Percentiles rank a stretch among this genome's conserved stretches.
Conservation (phyloP, 2,888 invertebrate genomes). For the Lithosia quadra region DNA sequence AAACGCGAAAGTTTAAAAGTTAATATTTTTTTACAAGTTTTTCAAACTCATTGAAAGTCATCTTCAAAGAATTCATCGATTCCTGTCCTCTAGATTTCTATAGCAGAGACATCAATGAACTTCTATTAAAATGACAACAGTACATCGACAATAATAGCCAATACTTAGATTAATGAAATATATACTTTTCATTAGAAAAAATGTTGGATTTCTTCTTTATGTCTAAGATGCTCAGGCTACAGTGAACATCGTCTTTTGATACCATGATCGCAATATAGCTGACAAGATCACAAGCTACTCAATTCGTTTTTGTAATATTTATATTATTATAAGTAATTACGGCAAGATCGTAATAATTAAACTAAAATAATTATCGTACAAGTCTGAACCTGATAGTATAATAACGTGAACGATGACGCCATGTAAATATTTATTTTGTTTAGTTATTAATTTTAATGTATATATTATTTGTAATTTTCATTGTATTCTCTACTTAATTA, state of each 20-base stretch:
- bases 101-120: neutral
- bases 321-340: neutral
- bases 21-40: neutral
- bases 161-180: conserved; percentile 4
- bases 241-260: neutral
- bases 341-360: neutral
- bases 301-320: neutral
- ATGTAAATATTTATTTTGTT: too few species aligned
- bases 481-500: too few species aligned
- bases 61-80: neutral
- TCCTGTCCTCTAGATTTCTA: neutral
- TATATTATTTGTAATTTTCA: too few species aligned
- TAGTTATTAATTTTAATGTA: too few species aligned
- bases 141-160: neutral
- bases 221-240: neutral
- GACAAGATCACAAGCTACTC: neutral
- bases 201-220: neutral
- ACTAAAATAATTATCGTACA: neutral
- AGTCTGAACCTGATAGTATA: neutral
- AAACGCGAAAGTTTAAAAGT: too few species aligned
- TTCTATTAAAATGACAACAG: neutral
- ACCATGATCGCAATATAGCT: neutral
- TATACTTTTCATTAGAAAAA: neutral
- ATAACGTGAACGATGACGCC: too few species aligned
- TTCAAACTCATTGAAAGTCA: neutral